Percentiles rank a stretch among this genome's conserved stretches.
These are phyloP conservation scores for Orchesella cincta DNA, from an alignment of 1,140 invertebrate genomes.

Conservation along the genomic window DNA sequence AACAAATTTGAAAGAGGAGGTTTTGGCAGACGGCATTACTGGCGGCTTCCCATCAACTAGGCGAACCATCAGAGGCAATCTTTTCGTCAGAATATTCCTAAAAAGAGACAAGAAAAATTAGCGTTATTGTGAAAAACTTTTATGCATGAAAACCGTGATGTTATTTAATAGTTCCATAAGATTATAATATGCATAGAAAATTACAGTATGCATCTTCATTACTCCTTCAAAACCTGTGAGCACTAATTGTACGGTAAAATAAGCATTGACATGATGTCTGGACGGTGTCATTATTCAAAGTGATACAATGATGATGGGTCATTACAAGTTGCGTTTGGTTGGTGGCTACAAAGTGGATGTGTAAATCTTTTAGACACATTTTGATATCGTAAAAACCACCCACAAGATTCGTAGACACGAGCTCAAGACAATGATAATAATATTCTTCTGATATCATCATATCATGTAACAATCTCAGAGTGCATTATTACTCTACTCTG, in stretches of 20 bases:
- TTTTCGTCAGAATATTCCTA: conserved; percentile 79
- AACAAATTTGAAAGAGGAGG: conserved; percentile 71
- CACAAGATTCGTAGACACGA: background rate
- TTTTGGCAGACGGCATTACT: conserved; percentile 65
- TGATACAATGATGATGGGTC: background rate
- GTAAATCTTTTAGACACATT: background rate
- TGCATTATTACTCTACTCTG: background rate
- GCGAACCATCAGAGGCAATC: conserved; percentile 85
- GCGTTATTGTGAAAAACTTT: too few relatives aligned
- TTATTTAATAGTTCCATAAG: too few relatives aligned
- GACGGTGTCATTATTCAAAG: background rate
- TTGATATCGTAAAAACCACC: background rate
- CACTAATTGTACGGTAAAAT: too few relatives aligned
- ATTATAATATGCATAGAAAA: too few relatives aligned
- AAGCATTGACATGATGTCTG: background rate
- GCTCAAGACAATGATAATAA: background rate
- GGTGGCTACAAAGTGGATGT: background rate
- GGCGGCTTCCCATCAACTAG: conserved; percentile 83
- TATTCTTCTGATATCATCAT: background rate
- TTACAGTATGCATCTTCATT: too few relatives aligned
- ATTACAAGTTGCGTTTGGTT: background rate
- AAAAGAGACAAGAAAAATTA: conserved; percentile 47
- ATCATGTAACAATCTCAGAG: background rate
- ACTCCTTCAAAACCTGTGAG: too few relatives aligned
- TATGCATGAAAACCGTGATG: too few relatives aligned